Conservation (phyloP, 2,797 vertebrate genomes). For the Loris lydekkerianus region DNA sequence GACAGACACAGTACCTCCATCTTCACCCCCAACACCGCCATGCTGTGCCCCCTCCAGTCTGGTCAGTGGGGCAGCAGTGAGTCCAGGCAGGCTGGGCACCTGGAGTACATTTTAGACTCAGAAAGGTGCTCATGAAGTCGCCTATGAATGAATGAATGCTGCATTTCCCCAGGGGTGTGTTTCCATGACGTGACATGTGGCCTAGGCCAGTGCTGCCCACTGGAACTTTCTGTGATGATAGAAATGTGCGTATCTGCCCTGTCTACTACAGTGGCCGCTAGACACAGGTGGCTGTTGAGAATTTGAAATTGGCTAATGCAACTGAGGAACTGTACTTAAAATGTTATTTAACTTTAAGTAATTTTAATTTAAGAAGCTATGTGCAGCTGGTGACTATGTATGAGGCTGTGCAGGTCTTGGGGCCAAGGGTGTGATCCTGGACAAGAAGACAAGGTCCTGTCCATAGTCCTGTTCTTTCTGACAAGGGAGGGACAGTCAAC, state of each 20-base stretch:
- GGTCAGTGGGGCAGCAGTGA: background rate
- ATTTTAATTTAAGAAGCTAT: background rate
- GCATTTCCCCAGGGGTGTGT: background rate
- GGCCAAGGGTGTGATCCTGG: background rate
- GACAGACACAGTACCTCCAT: fast-evolving
- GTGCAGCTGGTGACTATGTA: background rate
- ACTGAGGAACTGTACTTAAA: background rate
- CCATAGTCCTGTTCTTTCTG: background rate
- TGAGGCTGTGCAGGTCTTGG: background rate
- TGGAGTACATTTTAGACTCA: background rate
- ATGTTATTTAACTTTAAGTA: background rate
- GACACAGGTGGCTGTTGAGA: background rate
- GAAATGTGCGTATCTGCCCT: background rate
- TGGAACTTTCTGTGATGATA: background rate
- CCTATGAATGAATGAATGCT: background rate
- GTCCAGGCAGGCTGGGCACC: background rate
- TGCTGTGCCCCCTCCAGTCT: background rate
- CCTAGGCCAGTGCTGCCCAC: background rate
- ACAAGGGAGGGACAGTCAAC: background rate
- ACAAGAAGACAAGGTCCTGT: background rate
- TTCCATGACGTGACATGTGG: background rate
- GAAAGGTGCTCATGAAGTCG: background rate
- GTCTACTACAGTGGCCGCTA: background rate
- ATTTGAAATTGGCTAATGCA: background rate
- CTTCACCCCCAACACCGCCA: too few relatives aligned